Evolutionary conservation across 2,113 vertebrate species (phyloP), one percentile per base, ranked within the genome.

Genomic region (Cyphomyrus discorhynchus): DNA sequence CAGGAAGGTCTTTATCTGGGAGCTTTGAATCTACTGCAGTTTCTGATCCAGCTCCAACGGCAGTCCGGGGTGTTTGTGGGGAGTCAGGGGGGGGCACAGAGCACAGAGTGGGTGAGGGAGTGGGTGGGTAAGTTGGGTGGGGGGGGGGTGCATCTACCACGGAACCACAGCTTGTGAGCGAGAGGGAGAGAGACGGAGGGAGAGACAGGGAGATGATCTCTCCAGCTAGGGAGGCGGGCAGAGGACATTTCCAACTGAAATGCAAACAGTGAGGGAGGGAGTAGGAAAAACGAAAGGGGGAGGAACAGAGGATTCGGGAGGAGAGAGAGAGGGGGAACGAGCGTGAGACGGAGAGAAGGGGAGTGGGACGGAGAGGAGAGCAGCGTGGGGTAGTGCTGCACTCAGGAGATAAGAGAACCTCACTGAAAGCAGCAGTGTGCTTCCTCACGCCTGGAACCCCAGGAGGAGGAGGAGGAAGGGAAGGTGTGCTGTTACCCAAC

Each of bases 1-100:
- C 93, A 93, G 91, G 49, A 91, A 94, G 92, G 95, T 92, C 90
- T 91, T 92, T 92, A 93, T 92, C 91, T 92, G 92, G 94, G 93
- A 93, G 94, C 90, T 45, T 21, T 84, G n/a, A 27, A 4, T 86
- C 85, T 53, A 6, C n/a, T 87, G 50, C n/a, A 53, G 49, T 50
- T 87, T 47, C 49, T 53, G 91, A 89, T 91, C n/a, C 3, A 91
- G 93, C 92, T 93, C 92, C 91, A 92, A 92, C 0, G 94, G 95
- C 92, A 62, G 31, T 24, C 53, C 47, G 66, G 39, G 35, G 39
- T 58, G 52, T 62, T 88, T 88, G 53, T 31, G 10, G 62, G 62
- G 62, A 86, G 84, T 15, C n/a, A 6, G 27, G 84, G 84, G 21
- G 47, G 17, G 84, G 46, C 47, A 49, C 24, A 46, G 42, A 83